Base-by-base conservation (phyloP, 2,888 invertebrate species). In the Catotricha subobsoleta region DNA sequence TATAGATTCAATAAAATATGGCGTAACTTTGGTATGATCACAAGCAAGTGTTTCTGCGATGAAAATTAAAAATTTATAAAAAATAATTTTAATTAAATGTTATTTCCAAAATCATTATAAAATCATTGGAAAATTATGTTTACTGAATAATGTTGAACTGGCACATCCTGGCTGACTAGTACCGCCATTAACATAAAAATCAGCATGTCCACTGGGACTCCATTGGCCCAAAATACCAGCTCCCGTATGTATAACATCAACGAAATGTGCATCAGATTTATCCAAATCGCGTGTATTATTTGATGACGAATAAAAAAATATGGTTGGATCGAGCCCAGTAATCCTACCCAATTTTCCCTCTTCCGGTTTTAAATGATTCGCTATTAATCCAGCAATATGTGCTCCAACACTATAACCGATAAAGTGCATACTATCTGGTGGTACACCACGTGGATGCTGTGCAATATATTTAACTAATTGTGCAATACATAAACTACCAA, bases 11-110 rank as follows among this genome's bases (percentile, higher is more conserved):
- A 87, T 84, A 58, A 86, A 87, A 58, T 84, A 86, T 9, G 87
- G 87, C 3, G 87, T 86, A 44, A 87, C 87, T 65, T 83, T 84
- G 6, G 86, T 87, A 57, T 87, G 87, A 59, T 87, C 87, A 58
- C 87, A 87, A 20, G 87, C 80, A 45, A 87, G 63, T 1, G 86
- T 86, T 67, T 83, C 86, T 86, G 60, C 44, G 10, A 25, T 8
- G 7, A 6, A 25, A 25, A 25, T 10, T 6, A 25, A 8, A 25
- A 25, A 8, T 8, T 25, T 25, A n/a, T n/a, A n/a, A n/a, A n/a
- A n/a, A n/a, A n/a, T n/a, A n/a, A n/a, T n/a, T n/a, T 8, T 29
- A 16, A 12, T 23, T 45, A 4, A 42, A 29, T 30, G 36, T 12
- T 41, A 28, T 20, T 27, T 20, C 3, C 9, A 10, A 13, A 13